Base-by-base conservation (phyloP, 2,113 vertebrate genomes). In the Lasiurus borealis region DNA sequence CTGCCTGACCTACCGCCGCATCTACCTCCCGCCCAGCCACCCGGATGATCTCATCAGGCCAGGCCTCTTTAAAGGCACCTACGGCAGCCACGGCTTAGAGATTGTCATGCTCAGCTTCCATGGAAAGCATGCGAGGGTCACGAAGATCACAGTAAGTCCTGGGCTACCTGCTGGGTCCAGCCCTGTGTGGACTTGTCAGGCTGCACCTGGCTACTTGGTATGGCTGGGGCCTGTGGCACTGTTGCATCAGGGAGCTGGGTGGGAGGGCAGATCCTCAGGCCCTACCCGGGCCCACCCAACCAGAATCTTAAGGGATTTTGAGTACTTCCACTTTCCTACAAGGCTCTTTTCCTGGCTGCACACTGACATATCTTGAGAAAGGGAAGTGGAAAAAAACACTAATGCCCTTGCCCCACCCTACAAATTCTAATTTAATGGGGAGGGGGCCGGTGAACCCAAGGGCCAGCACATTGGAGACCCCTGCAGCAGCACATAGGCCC, bases 61-160 rank as follows among this genome's bases (percentile, higher is more conserved):
- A 0, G 99, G 99, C 62, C 99, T 99, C 92, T 99, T 99, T 97
- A 99, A 99, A 96, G 99, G 99, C 52, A 99, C 99, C 0, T 99
- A 99, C 0, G 99, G 99, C 62, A 99, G 99, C 97, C 99, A 99
- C 0, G 99, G 99, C 21, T 98, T 99, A 96, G 99, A 99, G 98
- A 99, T 99, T 0, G 99, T 99, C 96, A 99, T 99, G 99, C 98
- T 99, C 48, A 99, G 99, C 98, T 99, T 99, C 88, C 99, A 99
- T 0, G 99, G 99, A 19, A 97, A 19, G 8, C 98, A 97, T 3
- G 99, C 99, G 14, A 99, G 99, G 94, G 99, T 99, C 75, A 99
- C 99, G 6, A 99, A 99, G 97, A 99, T 99, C 97, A 99, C 99
- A 0, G 99, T 99, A 96, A 99, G 99, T 96, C 3, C 0, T 0